These are phyloP conservation scores for Pedicia rivosa DNA, from an alignment of 2,888 invertebrate species.

Conservation along the genomic window DNA sequence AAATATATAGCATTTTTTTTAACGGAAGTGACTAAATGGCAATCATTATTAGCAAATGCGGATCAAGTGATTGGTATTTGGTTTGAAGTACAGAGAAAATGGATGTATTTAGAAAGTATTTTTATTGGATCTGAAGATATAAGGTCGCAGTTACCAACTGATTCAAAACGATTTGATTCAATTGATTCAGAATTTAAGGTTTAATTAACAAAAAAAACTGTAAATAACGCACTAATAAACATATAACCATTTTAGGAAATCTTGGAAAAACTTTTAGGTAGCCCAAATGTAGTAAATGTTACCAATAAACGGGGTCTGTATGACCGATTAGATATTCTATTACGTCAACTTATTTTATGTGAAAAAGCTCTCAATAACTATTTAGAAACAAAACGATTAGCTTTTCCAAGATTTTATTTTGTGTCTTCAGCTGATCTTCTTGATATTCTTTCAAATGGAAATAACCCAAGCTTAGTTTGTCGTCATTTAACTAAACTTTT, in stretches of 20 bases:
- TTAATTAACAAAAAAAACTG: too few relatives aligned
- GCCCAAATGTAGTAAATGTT: slow-evolving; percentile 71
- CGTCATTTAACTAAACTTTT: slow-evolving; percentile 82
- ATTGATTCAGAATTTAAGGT: slow-evolving; percentile 77
- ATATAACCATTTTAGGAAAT: slow-evolving; percentile 10
- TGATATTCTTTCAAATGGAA: slow-evolving; percentile 64
- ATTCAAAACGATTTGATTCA: slow-evolving; percentile 72
- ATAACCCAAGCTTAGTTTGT: slow-evolving; percentile 63
- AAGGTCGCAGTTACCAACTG: slow-evolving; percentile 75
- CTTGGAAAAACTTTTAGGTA: slow-evolving; percentile 41
- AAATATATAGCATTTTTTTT: slow-evolving; percentile 81
- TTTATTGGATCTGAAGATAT: slow-evolving; percentile 95
- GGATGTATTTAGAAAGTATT: slow-evolving; percentile 89
- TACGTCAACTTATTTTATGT: slow-evolving; percentile 60
- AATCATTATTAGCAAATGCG: slow-evolving; percentile 71
- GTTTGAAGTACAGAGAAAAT: slow-evolving; percentile 87
- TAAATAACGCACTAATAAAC: too few relatives aligned
- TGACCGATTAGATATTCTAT: slow-evolving; percentile 58
- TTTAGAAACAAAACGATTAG: slow-evolving; percentile 82
- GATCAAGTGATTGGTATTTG: slow-evolving; percentile 69
- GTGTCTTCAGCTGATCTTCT: slow-evolving; percentile 86
- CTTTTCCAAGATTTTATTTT: slow-evolving; percentile 92
- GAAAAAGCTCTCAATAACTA: slow-evolving; percentile 92
- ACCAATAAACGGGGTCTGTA: slow-evolving; percentile 63
- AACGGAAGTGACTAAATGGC: slow-evolving; percentile 75